phyloP scores from a whole-genome alignment of 2,888 invertebrate genomes.

The Drosophila pseudotakahashii region DNA sequence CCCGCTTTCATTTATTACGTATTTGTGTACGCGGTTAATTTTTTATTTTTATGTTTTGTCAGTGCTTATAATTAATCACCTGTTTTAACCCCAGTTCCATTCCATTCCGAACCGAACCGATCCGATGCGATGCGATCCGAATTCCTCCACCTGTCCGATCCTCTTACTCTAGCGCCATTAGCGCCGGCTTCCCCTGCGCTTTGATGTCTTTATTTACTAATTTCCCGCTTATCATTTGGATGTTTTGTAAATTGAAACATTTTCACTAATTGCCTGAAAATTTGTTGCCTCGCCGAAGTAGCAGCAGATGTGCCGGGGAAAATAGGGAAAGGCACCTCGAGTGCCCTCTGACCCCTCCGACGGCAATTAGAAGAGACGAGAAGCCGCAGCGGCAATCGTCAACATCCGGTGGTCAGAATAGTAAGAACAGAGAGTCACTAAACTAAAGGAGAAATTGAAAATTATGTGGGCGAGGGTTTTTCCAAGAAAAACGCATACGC shows the following conservation, averaged over 20 bases:
- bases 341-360: conserved; percentile 65
- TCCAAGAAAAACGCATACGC: conserved; percentile 73
- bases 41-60: conserved; percentile 81
- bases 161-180: conserved; percentile 67
- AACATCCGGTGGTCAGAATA: conserved; percentile 64
- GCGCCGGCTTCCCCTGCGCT: conserved; percentile 71
- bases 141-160: conserved; percentile 6
- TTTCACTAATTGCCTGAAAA: conserved; percentile 80
- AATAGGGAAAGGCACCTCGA: conserved; percentile 41
- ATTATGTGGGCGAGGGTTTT: conserved; percentile 77
- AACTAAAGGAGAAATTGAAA: conserved; percentile 69
- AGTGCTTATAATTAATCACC: conserved; percentile 81
- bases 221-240: conserved; percentile 78
- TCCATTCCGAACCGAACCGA: conserved; percentile 3
- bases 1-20: conserved; percentile 25
- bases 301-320: conserved; percentile 18
- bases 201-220: conserved; percentile 80
- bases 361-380: conserved; percentile 36
- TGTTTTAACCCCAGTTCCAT: conserved; percentile 56
- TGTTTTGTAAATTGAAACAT: conserved; percentile 80
- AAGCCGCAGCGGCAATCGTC: conserved; percentile 60
- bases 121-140: too few species aligned
- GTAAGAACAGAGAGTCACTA: conserved; percentile 54
- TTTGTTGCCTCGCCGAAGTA: conserved; percentile 50
- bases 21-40: conserved; percentile 64